Evolutionary conservation across 2,797 vertebrate species (phyloP).

Genomic region (Cirrhinus mrigala): DNA sequence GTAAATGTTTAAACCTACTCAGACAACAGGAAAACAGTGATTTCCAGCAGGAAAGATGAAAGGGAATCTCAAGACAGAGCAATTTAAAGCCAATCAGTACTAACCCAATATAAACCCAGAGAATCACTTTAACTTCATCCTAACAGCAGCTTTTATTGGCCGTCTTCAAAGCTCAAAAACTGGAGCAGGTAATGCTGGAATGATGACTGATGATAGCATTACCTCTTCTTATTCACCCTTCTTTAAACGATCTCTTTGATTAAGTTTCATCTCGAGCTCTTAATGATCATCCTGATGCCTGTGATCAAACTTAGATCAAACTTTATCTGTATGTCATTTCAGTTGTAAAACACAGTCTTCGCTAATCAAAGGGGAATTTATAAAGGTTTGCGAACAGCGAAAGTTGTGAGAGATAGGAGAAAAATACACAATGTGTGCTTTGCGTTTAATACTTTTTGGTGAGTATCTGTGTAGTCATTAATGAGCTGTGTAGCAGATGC

Average conservation of each 20-base stretch:
- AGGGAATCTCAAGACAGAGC: slow-evolving; percentile 66
- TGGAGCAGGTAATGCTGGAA: slow-evolving; percentile 77
- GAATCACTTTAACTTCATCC: slow-evolving; percentile 78
- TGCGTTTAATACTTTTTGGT: slow-evolving; percentile 12
- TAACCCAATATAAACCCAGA: slow-evolving; percentile 79
- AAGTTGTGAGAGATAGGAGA: slow-evolving; percentile 11
- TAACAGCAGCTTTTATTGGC: slow-evolving; percentile 77
- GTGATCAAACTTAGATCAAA: slow-evolving; percentile 45
- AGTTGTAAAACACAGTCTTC: slow-evolving; percentile 23
- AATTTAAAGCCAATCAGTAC: slow-evolving; percentile 76
- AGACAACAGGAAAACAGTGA: slow-evolving; percentile 79
- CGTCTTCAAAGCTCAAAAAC: slow-evolving; percentile 77
- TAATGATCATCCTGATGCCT: slow-evolving; percentile 55
- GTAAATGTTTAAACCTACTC: slow-evolving; percentile 74
- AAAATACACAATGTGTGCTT: slow-evolving; percentile 27
- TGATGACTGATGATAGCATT: slow-evolving; percentile 74
- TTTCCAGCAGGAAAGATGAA: slow-evolving; percentile 78
- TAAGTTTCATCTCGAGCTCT: slow-evolving; percentile 38
- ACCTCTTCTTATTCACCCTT: slow-evolving; percentile 71
- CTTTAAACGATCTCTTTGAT: slow-evolving; percentile 54
- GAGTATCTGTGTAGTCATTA: slow-evolving; percentile 70
- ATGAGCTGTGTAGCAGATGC: slow-evolving; percentile 82
- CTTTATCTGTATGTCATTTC: slow-evolving; percentile 43
- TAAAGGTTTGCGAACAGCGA: slow-evolving; percentile 12
- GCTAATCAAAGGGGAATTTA: slow-evolving; percentile 34